Conservation (phyloP, 2,888 invertebrate species). For the Idaea straminata region DNA sequence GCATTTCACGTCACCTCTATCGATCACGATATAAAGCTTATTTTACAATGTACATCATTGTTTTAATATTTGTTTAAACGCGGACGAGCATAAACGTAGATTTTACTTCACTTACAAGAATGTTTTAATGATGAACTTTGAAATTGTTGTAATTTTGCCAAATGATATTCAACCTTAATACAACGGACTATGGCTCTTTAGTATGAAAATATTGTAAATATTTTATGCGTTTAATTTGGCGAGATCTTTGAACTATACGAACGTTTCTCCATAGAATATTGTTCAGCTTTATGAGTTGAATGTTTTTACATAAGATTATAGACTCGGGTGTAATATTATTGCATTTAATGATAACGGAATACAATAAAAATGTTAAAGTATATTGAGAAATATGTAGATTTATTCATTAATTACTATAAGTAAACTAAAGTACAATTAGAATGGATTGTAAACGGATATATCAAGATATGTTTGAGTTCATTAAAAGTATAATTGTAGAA, state of each 20-base stretch:
- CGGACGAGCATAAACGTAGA: constrained; percentile 30
- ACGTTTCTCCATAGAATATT: neutral
- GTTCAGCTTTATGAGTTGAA: neutral
- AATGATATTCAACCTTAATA: constrained; percentile 13
- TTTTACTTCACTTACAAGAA: constrained; percentile 35
- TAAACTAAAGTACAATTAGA: neutral
- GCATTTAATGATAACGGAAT: neutral
- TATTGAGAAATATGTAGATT: neutral
- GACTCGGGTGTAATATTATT: neutral
- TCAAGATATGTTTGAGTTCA: neutral
- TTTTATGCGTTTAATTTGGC: neutral
- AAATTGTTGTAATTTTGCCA: constrained; percentile 15
- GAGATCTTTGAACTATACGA: neutral
- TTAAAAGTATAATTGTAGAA: neutral
- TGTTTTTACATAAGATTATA: neutral
- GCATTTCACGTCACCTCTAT: constrained; percentile 20
- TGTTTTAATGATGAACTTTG: constrained; percentile 35
- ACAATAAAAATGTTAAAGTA: neutral
- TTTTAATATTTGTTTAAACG: constrained; percentile 24
- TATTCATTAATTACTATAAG: neutral
- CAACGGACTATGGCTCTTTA: constrained; percentile 3
- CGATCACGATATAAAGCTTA: constrained; percentile 18
- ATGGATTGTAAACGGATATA: neutral
- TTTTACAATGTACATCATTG: constrained; percentile 22
- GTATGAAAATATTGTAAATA: neutral